Evolutionary conservation across 2,113 vertebrate genomes (phyloP), one percentile per base, ranked within the genome.

Genomic region (Acrocephalus arundinaceus): DNA sequence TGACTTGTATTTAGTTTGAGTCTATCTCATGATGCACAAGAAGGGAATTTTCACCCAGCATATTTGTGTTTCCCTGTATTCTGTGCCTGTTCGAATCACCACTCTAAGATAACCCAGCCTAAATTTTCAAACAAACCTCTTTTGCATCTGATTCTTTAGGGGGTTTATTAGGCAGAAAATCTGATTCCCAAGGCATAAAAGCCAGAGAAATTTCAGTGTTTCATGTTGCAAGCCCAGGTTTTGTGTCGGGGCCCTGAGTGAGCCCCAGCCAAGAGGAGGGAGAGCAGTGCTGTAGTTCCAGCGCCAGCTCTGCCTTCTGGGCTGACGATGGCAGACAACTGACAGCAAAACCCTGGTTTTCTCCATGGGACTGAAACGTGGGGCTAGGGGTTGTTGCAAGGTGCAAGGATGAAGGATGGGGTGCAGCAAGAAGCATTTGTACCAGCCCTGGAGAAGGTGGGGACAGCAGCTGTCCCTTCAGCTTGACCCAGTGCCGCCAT

Each of bases 121-220:
- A 81, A 55, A 90, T 78, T 92, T 91, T 89, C 55, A 62, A 63
- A 46, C 33, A 55, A 63, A 23, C 55, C 35, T 76, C 76, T 70
- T 86, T 70, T 89, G 90, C 86, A 59, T 81, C 70, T 66, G 25
- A 77, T 82, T 81, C 92, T 92, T 85, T 35, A 61, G 58, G 58
- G 66, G 23, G 15, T 87, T 96, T 96, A 85, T 94, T 94, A 67
- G 81, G 85, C 88, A 95, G 93, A 89, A 93, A 94, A 93, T 93
- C 62, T 82, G 46, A 39, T 76, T 87, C 81, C 39, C 3, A 6
- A 21, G 43, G 25, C 46, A 13, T 83, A 81, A 89, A 91, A 46
- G 83, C 24, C 59, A 33, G 88, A 86, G 66, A 59, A 71, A 89
- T 89, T 92, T 73, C 67, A 91, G 35, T 75, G 84, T 92, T 94